Percentiles rank a stretch among this genome's conserved stretches.
phyloP scores from a whole-genome alignment of 2,888 invertebrate genomes.

The Flexamia atlantica region DNA sequence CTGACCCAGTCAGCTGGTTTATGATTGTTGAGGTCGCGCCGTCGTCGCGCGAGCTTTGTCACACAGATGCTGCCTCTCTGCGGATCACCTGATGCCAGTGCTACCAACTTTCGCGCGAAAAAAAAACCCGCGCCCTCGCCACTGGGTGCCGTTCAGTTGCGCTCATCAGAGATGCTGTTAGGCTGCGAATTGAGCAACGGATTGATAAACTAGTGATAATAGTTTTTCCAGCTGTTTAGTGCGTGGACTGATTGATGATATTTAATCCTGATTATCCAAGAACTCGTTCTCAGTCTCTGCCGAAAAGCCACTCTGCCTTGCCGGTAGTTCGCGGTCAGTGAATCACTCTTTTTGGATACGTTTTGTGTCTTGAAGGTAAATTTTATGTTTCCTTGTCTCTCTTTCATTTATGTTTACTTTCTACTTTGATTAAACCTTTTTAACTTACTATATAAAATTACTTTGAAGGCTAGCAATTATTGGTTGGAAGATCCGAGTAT shows the following conservation, averaged over 20 bases:
- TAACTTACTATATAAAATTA: too few species aligned
- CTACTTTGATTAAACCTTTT: too few species aligned
- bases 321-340: conserved; percentile 34
- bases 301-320: neutral
- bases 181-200: conserved; percentile 17
- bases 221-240: conserved; percentile 7
- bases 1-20: conserved; percentile 40
- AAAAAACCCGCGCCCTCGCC: conserved; percentile 23
- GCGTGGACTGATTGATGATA: conserved; percentile 24
- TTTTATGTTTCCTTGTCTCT: neutral
- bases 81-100: conserved; percentile 33
- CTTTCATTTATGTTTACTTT: too few species aligned
- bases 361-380: conserved; percentile 24
- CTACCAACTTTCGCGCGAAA: conserved; percentile 39
- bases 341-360: conserved; percentile 1
- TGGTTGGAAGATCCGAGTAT: too few species aligned
- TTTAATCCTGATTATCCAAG: conserved; percentile 26
- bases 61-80: conserved; percentile 36
- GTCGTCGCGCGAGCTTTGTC: conserved; percentile 13
- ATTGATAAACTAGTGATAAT: conserved; percentile 10
- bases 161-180: neutral
- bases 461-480: too few species aligned
- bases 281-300: neutral
- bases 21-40: conserved; percentile 14
- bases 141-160: neutral